Evolutionary conservation across 2,113 vertebrate genomes (phyloP).

Genomic region (Microtus richardsoni): DNA sequence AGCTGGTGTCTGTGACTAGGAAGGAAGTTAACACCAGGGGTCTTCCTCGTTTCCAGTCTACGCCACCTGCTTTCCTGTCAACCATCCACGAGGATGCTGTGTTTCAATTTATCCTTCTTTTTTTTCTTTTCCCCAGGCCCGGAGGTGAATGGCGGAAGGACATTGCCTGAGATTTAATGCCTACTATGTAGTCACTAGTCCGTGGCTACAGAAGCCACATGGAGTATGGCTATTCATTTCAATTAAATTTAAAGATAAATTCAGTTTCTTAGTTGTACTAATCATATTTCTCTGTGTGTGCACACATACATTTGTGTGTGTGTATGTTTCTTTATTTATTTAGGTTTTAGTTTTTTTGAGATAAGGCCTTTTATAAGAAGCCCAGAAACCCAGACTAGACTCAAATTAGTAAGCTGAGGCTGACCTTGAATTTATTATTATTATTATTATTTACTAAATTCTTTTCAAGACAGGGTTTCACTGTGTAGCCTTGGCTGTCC

Average conservation of each 20-base stretch:
- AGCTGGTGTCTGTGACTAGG: slow-evolving; percentile 66
- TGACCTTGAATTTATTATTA: background rate
- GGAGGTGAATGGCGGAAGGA: slow-evolving; percentile 42
- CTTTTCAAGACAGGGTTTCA: background rate
- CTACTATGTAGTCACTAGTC: background rate
- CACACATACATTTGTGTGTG: background rate
- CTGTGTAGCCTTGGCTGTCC: background rate
- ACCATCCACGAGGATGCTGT: background rate
- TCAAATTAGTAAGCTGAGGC: background rate
- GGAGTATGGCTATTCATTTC: background rate
- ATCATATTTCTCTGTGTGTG: background rate
- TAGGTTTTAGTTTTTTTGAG: background rate
- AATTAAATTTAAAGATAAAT: slow-evolving; percentile 19
- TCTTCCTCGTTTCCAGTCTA: slow-evolving; percentile 55
- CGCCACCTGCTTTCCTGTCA: slow-evolving; percentile 74
- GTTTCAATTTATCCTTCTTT: slow-evolving; percentile 25
- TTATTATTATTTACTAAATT: background rate
- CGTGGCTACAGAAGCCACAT: background rate
- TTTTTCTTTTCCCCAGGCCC: slow-evolving; percentile 24
- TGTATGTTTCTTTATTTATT: background rate
- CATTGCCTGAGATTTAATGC: background rate
- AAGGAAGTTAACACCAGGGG: slow-evolving; percentile 70
- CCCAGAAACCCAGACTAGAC: background rate
- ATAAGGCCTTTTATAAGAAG: background rate
- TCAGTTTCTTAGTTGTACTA: background rate